Evolutionary conservation across 2,888 invertebrate species (phyloP).

Genomic region (Machimus atricapillus): DNA sequence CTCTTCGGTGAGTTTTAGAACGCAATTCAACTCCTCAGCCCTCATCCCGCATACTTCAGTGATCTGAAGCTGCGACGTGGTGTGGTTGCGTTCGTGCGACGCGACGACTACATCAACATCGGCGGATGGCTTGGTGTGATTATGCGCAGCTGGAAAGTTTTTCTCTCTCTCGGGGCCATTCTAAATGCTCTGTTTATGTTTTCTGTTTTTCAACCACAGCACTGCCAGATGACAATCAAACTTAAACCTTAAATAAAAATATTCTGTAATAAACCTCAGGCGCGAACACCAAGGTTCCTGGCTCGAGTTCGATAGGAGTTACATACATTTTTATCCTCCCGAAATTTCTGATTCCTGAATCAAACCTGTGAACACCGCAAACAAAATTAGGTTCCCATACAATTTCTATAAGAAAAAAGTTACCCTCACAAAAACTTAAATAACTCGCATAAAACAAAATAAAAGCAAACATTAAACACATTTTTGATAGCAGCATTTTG

Average conservation of each 20-base stretch:
- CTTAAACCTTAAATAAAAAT: background rate
- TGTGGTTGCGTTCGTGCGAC: background rate
- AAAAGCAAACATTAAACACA: too few species aligned
- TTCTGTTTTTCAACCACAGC: background rate
- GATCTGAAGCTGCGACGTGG: background rate
- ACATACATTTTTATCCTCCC: too few species aligned
- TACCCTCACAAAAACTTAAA: too few species aligned
- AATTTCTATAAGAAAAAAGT: too few species aligned
- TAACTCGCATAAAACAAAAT: too few species aligned
- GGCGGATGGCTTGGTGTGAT: background rate
- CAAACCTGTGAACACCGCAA: too few species aligned
- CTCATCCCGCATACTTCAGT: background rate
- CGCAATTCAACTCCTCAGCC: background rate
- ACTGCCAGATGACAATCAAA: background rate
- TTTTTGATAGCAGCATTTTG: too few species aligned
- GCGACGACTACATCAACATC: background rate
- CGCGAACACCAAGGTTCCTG: too few species aligned
- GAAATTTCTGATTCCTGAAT: too few species aligned
- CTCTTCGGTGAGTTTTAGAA: background rate
- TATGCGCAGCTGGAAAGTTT: background rate
- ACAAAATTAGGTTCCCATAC: too few species aligned
- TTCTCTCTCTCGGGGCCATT: background rate
- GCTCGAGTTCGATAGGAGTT: too few species aligned
- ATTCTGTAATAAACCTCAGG: background rate
- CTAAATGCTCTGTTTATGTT: background rate